Base-by-base conservation (phyloP, 35 echinoderm and acorn worm species). In the Eucidaris tribuloides region DNA sequence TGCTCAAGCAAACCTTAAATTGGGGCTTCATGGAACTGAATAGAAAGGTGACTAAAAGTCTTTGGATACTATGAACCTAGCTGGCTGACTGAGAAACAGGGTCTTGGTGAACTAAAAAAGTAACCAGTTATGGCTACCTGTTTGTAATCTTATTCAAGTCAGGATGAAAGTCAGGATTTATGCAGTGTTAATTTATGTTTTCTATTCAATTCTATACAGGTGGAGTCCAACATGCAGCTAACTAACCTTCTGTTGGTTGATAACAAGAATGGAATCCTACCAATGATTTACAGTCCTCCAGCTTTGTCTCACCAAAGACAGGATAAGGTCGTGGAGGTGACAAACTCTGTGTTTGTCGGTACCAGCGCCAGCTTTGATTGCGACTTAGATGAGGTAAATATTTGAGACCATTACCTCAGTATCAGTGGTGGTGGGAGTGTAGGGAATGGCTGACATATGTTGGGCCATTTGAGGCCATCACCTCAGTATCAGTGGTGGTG, bases 351-450 rank as follows among this genome's bases (percentile, higher is more conserved):
- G 4, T 65, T 95, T 28, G 83, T 90, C 36, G 92, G 87, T 14
- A 70, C 61, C 42, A 95, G 92, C 41, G 58, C 59, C 37, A 50
- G 44, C 24, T 95, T 79, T 68, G 82, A 90, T 41, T 95, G 92
- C 78, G 27, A 35, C 33, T 58, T 45, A 38, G 82, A 79, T 52
- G 62, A 61, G 84, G 90, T 93, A 76, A 79, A 54, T 77, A 58
- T 17, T 0, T 54, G 48, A n/a, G n/a, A n/a, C n/a, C n/a, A n/a
- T n/a, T n/a, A n/a, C n/a, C n/a, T n/a, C n/a, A n/a, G n/a, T n/a
- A n/a, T n/a, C n/a, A n/a, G n/a, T n/a, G n/a, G n/a, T n/a, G n/a
- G n/a, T n/a, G n/a, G n/a, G n/a, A n/a, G n/a, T n/a, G n/a, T n/a
- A n/a, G n/a, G n/a, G n/a, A n/a, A n/a, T n/a, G n/a, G n/a, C n/a